Evolutionary conservation across 2,888 invertebrate species (phyloP), one percentile per base, ranked within the genome.

Genomic region (Agrypnus murinus): DNA sequence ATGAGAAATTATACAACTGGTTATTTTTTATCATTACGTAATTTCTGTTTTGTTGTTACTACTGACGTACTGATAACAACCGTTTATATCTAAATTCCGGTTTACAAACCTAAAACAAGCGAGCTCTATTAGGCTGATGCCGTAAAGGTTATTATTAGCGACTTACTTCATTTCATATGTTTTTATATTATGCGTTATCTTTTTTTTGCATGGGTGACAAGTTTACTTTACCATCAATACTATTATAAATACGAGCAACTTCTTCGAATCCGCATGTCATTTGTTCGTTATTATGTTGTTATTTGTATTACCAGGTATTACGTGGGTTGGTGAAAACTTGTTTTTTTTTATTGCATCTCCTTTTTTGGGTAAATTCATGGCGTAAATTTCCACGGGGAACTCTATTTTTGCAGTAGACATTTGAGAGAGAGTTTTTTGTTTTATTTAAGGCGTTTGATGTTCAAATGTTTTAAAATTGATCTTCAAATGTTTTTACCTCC

Each of bases 141-240:
- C 19, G n/a, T n/a, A n/a, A n/a, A n/a, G n/a, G n/a, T 36, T 57
- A 57, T 57, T 57, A 57, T 38, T 57, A 57, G 57, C 34, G 12
- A 10, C 57, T 57, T 57, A 57, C 57, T 57, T 57, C 57, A 57
- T 57, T 57, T 25, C 5, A 25, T 25, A 25, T 25, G 25, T 25
- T n/a, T n/a, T n/a, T n/a, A n/a, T n/a, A n/a, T n/a, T n/a, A 32
- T 31, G 14, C 10, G 8, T 57, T 38, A 31, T 12, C 10, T 53
- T 25, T 32, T 32, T 19, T 32, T 32, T 19, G 4, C 9, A 15
- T 45, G 45, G 31, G 32, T 53, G 53, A 53, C 57, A 40, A 40
- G n/a, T n/a, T n/a, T n/a, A n/a, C n/a, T n/a, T n/a, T 36, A 38
- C 36, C 57, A 57, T 57, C 36, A n/a, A 36, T 57, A n/a, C n/a